Evolutionary conservation across 2,797 vertebrate species (phyloP), one percentile per base, ranked within the genome.

Genomic region (Diglossa cyanea): DNA sequence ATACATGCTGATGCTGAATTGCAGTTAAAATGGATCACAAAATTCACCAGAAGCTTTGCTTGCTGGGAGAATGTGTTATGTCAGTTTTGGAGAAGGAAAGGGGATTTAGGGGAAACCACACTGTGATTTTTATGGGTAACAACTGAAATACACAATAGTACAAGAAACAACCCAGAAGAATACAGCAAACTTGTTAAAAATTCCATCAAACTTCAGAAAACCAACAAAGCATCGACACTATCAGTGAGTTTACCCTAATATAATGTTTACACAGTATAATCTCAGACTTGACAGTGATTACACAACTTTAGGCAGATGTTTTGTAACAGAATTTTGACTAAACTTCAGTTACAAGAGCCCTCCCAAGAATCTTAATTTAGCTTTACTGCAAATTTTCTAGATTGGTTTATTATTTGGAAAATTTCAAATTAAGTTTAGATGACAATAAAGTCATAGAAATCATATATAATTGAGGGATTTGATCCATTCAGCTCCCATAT

Each of bases 361-460:
- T 90, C 25, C 67, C 87, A 86, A 83, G 28, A 45, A 70, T 57
- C 82, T 89, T 85, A 58, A 89, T 78, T 96, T 78, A 84, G 5
- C 48, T 86, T 93, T 62, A 76, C 60, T 74, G 45, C 35, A 44
- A 76, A 77, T n/a, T 75, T 95, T 79, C 75, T 76, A 45, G n/a
- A 71, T 67, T 78, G 8, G 37, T 26, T 35, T 60, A 39, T 44
- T 88, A 83, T 84, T 24, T 17, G 44, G 63, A 93, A 83, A 54
- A 80, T 53, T 60, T 31, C n/a, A 94, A 79, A 95, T 39, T 35
- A 67, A 26, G 9, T 40, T 95, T 81, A 92, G 63, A 73, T 65
- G 91, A 73, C 42, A 31, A 50, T 39, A 39, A 42, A 58, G 44
- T 87, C 80, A 48, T 9, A 25, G 39, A 83, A 93, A 76, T 89